These are phyloP conservation scores for Neodon shergylaensis DNA, from an alignment of 2,113 vertebrate species.

Conservation along the genomic window DNA sequence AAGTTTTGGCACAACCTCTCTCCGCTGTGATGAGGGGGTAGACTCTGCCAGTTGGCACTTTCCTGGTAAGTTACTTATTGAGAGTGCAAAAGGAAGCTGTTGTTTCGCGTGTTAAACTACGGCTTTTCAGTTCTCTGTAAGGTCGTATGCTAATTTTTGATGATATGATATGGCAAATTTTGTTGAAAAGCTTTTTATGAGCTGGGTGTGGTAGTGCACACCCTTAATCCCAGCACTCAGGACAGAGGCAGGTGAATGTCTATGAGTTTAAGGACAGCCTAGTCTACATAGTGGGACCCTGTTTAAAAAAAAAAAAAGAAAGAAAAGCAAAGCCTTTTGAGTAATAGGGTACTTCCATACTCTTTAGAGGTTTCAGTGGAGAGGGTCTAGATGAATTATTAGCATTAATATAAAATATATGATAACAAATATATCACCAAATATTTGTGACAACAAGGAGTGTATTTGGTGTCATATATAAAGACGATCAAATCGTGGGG, in stretches of 20 bases:
- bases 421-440: not conserved
- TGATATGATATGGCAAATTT: not conserved
- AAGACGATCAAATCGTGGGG: conserved; percentile 15
- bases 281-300: not conserved
- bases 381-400: not conserved
- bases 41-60: conserved; percentile 1
- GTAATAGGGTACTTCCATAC: not conserved
- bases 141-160: not conserved
- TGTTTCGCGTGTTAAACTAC: not conserved
- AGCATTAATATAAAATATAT: not conserved
- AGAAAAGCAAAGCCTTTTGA: not conserved
- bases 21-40: not conserved
- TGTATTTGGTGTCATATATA: not conserved
- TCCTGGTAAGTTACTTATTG: not conserved
- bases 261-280: not conserved
- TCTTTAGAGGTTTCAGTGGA: not conserved
- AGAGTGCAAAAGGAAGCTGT: not conserved
- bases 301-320: not conserved
- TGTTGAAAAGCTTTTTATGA: conserved; percentile 8
- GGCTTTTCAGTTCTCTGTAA: not conserved
- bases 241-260: not conserved
- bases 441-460: not conserved
- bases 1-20: not conserved
- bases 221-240: not conserved
- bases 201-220: not conserved